phyloP scores from a whole-genome alignment of 2,888 invertebrate species.

The Macrophya alboannulata region DNA sequence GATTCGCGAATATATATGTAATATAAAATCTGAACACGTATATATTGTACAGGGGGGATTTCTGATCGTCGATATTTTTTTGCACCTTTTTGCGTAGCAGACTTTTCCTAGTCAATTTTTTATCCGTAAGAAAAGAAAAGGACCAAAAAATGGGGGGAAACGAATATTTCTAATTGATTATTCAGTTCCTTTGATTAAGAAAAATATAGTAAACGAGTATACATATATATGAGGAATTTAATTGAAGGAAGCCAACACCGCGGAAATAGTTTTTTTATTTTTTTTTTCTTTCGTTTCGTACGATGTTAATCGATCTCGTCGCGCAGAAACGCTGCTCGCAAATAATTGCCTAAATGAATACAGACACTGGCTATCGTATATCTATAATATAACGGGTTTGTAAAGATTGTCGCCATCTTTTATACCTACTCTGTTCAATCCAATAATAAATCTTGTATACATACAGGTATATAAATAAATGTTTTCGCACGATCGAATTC shows the following conservation, averaged over 20 bases:
- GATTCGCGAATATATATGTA: no score
- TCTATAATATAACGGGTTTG: not conserved
- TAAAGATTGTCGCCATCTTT: slow-evolving; percentile 3
- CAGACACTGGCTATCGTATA: not conserved
- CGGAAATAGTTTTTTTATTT: not conserved
- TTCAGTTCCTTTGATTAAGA: not conserved
- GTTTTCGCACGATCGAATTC: not conserved
- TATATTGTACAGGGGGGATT: no score
- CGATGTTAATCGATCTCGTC: not conserved
- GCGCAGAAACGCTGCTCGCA: not conserved
- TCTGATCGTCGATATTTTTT: no score
- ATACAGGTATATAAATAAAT: not conserved
- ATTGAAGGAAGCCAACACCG: not conserved
- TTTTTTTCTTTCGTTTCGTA: not conserved
- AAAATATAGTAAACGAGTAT: not conserved
- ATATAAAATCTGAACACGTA: no score
- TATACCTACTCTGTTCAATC: not conserved
- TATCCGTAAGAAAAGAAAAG: no score
- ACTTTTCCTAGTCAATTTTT: no score
- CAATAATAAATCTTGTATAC: not conserved
- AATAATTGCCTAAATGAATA: not conserved
- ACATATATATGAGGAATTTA: not conserved
- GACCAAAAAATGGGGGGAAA: not conserved
- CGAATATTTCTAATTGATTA: not conserved
- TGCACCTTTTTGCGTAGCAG: no score